A percentile compares a stretch with the other conserved stretches of the same genome.
Evolutionary conservation across 1,140 invertebrate genomes (phyloP).

Genomic region (Caenorhabditis brenneri): DNA sequence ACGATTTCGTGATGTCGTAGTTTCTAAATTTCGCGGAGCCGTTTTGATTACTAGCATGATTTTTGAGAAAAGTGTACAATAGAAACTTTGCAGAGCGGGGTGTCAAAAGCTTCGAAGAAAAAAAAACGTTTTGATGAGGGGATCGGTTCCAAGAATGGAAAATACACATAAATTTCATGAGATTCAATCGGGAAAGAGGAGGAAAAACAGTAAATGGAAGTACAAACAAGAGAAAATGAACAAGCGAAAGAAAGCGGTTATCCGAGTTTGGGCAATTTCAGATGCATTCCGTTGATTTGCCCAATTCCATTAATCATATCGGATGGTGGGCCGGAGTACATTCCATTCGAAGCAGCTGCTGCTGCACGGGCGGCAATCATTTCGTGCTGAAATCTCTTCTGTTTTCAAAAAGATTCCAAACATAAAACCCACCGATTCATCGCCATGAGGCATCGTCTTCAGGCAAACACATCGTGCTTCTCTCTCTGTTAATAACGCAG

Average conservation of each 20-base stretch:
- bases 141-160: neutral
- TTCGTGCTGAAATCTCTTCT: neutral
- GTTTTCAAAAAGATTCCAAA: neutral
- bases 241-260: neutral
- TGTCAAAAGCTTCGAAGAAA: neutral
- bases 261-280: conserved; percentile 2
- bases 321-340: conserved; percentile 6
- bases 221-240: too few relatives aligned
- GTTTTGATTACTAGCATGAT: neutral
- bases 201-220: neutral
- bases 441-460: neutral
- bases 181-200: neutral
- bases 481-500: conserved; percentile 52
- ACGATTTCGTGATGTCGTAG: too few relatives aligned
- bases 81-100: neutral
- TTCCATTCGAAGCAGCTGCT: neutral
- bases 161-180: conserved; percentile 31
- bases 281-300: conserved; percentile 21
- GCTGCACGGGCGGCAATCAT: too few relatives aligned
- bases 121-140: conserved; percentile 1
- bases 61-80: conserved; percentile 12
- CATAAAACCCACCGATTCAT: neutral
- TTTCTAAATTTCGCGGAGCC: too few relatives aligned
- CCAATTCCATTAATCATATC: conserved; percentile 1
- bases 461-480: conserved; percentile 54